Evolutionary conservation across 2,113 vertebrate species (phyloP), one percentile per base, ranked within the genome.

Genomic region (Atherinomorus stipes): DNA sequence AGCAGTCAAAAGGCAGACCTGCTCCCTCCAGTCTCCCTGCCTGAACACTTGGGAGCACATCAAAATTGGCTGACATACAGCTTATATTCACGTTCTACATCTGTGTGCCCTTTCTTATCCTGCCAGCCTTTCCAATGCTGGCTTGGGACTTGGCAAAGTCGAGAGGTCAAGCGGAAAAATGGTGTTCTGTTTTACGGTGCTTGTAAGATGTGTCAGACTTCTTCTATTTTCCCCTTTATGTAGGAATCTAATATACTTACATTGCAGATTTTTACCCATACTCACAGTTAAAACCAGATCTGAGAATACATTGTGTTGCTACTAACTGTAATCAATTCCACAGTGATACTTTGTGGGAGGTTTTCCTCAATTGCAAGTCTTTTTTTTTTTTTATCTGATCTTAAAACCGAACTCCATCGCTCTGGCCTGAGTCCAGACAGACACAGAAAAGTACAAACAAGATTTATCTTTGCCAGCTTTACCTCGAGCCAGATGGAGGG

Each of bases 381-480:
- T 81, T 90, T 84, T 82, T 34, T 80, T 82, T 90, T 82, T 91
- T 84, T 78, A 86, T 89, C 81, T 88, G 79, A 84, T 82, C 59
- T 64, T 75, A 80, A 87, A 87, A 71, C 74, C 66, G 64, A 88
- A 85, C 78, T 85, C 51, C 56, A 82, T 76, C 69, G 22, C 64
- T 85, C 61, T 87, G 89, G 81, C 81, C 45, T 2, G 28, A 74
- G 49, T 78, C 80, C 87, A 88, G 80, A 85, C 71, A 82, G 82
- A 88, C 72, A 83, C 26, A 78, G 62, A 74, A 82, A 85, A 85
- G 85, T 75, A 85, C 77, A 88, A 89, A 90, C 77, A 76, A 77
- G 81, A 91, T 88, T 62, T 71, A 88, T 88, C 85, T 80, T 73
- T 85, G 81, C 73, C 85, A 87, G 83, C 61, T 86, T 81, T 64